Conservation (phyloP, 2,113 vertebrate species). For the Archocentrus centrarchus region DNA sequence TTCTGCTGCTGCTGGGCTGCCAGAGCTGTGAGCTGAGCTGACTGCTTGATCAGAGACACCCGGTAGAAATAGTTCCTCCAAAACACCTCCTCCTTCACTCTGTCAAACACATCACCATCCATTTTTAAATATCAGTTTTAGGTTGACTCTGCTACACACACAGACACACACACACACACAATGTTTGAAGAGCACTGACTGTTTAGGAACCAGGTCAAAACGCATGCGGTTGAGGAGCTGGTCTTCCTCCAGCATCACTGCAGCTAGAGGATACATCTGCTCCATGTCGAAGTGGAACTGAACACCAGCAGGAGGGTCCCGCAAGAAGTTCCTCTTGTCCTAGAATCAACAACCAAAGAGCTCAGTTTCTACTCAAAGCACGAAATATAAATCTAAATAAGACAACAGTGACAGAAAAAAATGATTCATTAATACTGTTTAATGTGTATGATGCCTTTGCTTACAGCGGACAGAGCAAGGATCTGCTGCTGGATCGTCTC, state of each 20-base stretch:
- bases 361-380: not conserved
- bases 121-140: not conserved
- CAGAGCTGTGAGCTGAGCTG: constrained; percentile 93
- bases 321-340: constrained; percentile 78
- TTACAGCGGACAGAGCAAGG: constrained; percentile 94
- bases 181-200: constrained; percentile 47
- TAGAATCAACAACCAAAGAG: constrained; percentile 2
- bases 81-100: constrained; percentile 95
- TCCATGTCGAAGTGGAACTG: constrained; percentile 79
- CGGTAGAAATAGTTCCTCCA: constrained; percentile 99
- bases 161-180: rapidly evolving
- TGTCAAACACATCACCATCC: constrained; percentile 54
- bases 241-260: constrained; percentile 78
- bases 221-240: constrained; percentile 78
- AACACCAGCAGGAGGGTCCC: constrained; percentile 75
- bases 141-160: not conserved
- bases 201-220: constrained; percentile 77
- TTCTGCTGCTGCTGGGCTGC: constrained; percentile 87
- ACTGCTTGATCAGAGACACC: constrained; percentile 96
- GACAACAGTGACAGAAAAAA: not conserved
- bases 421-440: not conserved
- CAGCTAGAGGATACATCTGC: constrained; percentile 75
- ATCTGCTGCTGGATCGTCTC: constrained; percentile 98
- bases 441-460: constrained; percentile 39
- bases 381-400: rapidly evolving